These are phyloP conservation scores for Ips nitidus DNA, from an alignment of 1,140 invertebrate species.

Conservation along the genomic window DNA sequence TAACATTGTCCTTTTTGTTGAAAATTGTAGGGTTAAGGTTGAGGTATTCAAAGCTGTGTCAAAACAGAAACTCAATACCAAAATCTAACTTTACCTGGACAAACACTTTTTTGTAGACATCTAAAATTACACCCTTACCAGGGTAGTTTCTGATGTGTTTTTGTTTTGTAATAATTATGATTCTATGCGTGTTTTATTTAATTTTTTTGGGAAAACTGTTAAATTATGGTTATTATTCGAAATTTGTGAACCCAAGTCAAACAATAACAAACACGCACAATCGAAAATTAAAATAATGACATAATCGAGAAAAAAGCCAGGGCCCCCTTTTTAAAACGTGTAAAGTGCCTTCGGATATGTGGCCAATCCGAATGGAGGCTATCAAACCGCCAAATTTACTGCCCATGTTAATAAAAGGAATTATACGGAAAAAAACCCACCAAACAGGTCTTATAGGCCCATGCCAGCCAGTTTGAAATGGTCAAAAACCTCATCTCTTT, in stretches of 20 bases:
- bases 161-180: no score
- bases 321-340: constrained; percentile 5
- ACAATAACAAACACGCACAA: constrained; percentile 3
- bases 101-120: no score
- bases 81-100: no score
- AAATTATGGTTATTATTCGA: neutral
- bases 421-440: constrained; percentile 18
- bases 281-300: constrained; percentile 10
- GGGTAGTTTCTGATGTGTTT: no score
- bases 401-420: constrained; percentile 22
- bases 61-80: no score
- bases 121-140: no score
- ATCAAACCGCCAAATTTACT: constrained; percentile 20
- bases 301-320: constrained; percentile 10
- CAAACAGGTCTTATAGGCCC: constrained; percentile 3
- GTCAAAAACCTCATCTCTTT: constrained; percentile 1
- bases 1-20: no score
- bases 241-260: neutral
- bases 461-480: neutral
- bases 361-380: constrained; percentile 11
- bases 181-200: no score
- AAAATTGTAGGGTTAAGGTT: no score
- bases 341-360: constrained; percentile 1
- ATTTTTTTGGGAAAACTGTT: no score
- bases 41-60: no score